Base-by-base conservation (phyloP, 2,888 invertebrate species). In the Mythimna loreyi region DNA sequence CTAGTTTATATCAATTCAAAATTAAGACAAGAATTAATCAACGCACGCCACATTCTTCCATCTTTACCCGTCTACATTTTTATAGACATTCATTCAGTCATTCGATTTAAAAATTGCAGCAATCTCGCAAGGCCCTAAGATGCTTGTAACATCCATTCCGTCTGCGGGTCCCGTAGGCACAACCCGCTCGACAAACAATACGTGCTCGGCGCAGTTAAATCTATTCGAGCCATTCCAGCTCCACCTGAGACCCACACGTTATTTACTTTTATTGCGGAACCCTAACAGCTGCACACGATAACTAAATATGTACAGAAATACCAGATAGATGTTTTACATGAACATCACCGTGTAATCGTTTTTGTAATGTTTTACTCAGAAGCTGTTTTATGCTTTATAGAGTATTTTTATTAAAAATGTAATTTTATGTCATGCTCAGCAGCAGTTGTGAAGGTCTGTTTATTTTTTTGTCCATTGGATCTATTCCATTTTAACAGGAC, bases 181-280 rank as follows among this genome's bases (percentile, higher is more conserved):
- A 75, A 67, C 66, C 50, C 67, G 36, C 63, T 45, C 55, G 21
- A 75, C 85, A 78, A 75, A 81, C 77, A 78, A 76, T 58, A 63
- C 80, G 66, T 63, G 80, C 80, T 52, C 49, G 50, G 49, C 58
- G 78, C 76, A 62, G 85, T 76, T 77, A 85, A 83, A 85, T 83
- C 85, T 83, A 71, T 84, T 75, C 73, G 73, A 70, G 47, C 85
- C 81, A 71, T 84, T 75, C 73, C 72, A 70, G 47, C 69, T 72
- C 83, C 84, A 84, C 82, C 85, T 84, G 84, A 78, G 80, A 67
- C 80, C 67, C 19, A 9, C 28, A 23, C 63, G 62, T 70, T 84
- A 75, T 82, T 85, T 82, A 80, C 75, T 84, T 81, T 77, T 81
- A 83, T 81, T 79, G 77, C 61, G 47, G 67, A 67, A 61, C 75